Evolutionary conservation across 2,797 vertebrate species (phyloP), one percentile per base, ranked within the genome.

Genomic region (Enteromius argenteus): DNA sequence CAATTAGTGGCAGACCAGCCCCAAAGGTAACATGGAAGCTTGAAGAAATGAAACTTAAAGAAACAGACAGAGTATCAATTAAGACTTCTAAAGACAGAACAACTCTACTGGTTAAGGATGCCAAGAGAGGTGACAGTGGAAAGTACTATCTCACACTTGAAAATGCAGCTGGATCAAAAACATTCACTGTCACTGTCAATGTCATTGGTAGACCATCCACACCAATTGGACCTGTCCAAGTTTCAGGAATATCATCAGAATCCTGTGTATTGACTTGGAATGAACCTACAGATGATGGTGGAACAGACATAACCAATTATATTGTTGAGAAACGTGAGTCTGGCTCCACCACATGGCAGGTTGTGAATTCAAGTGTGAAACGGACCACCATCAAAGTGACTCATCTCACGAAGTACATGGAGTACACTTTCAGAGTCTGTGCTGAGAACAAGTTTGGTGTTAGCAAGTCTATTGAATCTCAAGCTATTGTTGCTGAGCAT

Each of bases 321-420:
- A 99, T 99, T 73, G 98, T 99, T 91, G 98, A 99, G 90, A 99
- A 99, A 91, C 97, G 98, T 7, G 98, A 99, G 92, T 98, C 98
- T 32, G 97, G 97, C 60, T 95, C 96, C 77, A 96, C 97, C 84
- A 96, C 96, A 69, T 99, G 98, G 98, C 98, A 99, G 87, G 96
- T 99, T 82, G 93, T 99, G 62, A 99, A 99, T 90, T 99, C 98
- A 85, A 99, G 98, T 80, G 97, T 99, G 84, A 96, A 98, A 93
- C 97, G 98, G 88, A 99, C 97, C 86, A 98, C 98, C 79, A 97
- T 99, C 90, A 99, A 98, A 96, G 95, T 99, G 87, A 96, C 96
- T 81, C 98, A 97, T 92, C 96, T 99, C 44, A 99, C 97, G 78
- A 99, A 99, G 92, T 99, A 99, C 86, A 97, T 98, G 96, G 98